Evolutionary conservation across 2,888 invertebrate species (phyloP).

Genomic region (Serripes groenlandicus): DNA sequence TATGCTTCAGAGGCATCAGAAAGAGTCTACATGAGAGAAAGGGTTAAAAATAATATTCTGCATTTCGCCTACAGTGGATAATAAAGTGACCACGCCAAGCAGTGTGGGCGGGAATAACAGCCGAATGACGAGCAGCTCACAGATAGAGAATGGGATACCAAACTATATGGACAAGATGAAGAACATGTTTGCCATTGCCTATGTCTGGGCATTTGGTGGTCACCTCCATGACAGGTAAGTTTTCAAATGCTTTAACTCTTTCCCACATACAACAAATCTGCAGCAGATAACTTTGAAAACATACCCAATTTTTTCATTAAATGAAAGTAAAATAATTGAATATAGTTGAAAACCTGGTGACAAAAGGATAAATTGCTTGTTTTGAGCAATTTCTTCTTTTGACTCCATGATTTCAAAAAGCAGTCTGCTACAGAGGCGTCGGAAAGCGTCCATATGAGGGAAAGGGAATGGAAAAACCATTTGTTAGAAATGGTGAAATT

Average conservation of each 20-base stretch:
- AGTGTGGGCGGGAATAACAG: slow-evolving; percentile 71
- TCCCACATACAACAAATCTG: too few relatives aligned
- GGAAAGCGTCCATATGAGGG: too few relatives aligned
- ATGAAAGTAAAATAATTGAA: too few relatives aligned
- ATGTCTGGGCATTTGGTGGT: slow-evolving; percentile 86
- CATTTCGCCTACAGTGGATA: slow-evolving; percentile 46
- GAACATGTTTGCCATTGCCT: slow-evolving; percentile 84
- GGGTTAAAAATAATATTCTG: neutral
- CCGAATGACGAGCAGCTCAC: slow-evolving; percentile 79
- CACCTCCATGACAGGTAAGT: slow-evolving; percentile 83
- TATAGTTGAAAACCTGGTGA: neutral
- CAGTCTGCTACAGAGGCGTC: too few relatives aligned
- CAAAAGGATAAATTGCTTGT: neutral
- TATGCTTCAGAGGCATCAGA: too few relatives aligned
- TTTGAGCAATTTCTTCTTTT: neutral
- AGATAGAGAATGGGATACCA: slow-evolving; percentile 80
- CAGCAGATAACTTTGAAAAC: neutral
- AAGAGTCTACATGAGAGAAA: too few relatives aligned
- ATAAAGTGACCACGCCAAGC: slow-evolving; percentile 62
- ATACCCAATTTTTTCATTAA: too few relatives aligned
- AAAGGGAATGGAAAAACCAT: too few relatives aligned
- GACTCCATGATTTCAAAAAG: neutral
- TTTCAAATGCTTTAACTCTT: too few relatives aligned
- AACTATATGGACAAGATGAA: slow-evolving; percentile 83
- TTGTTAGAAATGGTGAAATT: too few relatives aligned